A percentile compares a stretch with the other conserved stretches of the same genome.
Evolutionary conservation across 2,113 vertebrate species (phyloP).

Genomic region (Colaptes auratus): DNA sequence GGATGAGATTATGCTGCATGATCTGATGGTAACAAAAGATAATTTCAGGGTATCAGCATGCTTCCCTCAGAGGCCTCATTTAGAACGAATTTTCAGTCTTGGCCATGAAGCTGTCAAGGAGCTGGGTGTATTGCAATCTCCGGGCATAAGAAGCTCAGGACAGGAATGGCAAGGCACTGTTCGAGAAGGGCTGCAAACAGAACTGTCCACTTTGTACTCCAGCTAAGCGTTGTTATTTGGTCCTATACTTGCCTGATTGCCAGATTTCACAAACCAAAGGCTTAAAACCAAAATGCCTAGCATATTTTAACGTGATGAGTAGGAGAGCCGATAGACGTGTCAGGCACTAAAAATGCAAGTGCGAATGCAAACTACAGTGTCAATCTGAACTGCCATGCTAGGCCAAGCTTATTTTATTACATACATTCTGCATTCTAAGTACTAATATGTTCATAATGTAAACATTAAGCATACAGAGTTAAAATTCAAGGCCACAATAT

Average conservation of each 20-base stretch:
- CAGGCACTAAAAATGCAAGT: constrained; percentile 48
- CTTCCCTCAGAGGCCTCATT: not conserved
- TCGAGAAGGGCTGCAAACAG: not conserved
- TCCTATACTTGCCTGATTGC: not conserved
- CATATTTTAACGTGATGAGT: not conserved
- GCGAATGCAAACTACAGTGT: constrained; percentile 72
- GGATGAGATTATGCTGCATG: not conserved
- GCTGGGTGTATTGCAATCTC: not conserved
- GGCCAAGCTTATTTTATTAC: constrained; percentile 88
- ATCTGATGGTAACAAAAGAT: not conserved
- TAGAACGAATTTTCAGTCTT: not conserved
- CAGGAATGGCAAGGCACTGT: not conserved
- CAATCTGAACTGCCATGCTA: constrained; percentile 79
- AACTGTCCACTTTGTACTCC: not conserved
- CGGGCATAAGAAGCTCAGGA: not conserved
- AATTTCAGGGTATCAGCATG: not conserved
- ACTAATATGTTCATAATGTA: constrained; percentile 88
- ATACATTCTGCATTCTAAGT: constrained; percentile 87
- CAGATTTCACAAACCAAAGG: not conserved
- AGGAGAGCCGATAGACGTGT: not conserved
- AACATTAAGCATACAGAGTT: constrained; percentile 91
- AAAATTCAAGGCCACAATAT: constrained; percentile 87
- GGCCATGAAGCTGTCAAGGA: not conserved
- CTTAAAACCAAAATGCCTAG: not conserved
- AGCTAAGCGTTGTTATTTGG: not conserved